phyloP scores from a whole-genome alignment of 2,888 invertebrate genomes.

The Plagiodera versicolora region DNA sequence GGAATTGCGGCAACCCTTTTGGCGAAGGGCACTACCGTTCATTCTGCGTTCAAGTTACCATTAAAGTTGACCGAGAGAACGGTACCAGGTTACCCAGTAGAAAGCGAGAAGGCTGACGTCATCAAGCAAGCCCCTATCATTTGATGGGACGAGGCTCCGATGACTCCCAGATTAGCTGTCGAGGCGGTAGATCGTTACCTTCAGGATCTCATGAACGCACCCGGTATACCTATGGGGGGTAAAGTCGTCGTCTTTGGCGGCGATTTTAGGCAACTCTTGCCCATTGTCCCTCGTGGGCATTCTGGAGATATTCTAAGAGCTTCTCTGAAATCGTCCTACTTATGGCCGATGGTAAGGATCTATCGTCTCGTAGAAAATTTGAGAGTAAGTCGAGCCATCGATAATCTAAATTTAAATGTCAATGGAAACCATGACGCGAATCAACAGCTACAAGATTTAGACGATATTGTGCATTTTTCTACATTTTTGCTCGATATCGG shows the following conservation, averaged over 20 bases:
- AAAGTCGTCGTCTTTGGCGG: neutral
- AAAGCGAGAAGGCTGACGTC: neutral
- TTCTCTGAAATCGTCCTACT: neutral
- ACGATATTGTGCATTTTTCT: neutral
- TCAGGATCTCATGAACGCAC: neutral
- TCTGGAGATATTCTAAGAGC: neutral
- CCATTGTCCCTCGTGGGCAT: neutral
- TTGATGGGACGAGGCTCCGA: neutral
- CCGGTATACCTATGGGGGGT: neutral
- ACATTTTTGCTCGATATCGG: neutral
- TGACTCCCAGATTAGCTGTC: conserved; percentile 10
- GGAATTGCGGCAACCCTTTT: conserved; percentile 46
- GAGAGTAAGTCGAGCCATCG: too few species aligned
- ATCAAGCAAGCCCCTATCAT: neutral
- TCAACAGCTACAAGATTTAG: neutral
- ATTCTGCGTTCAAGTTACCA: conserved; percentile 44
- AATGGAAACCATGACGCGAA: too few species aligned
- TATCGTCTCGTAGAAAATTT: too few species aligned
- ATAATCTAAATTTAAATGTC: too few species aligned
- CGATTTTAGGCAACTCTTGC: neutral
- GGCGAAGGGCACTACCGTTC: conserved; percentile 47
- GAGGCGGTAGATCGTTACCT: neutral
- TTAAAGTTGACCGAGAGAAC: conserved; percentile 16
- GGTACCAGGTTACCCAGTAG: neutral
- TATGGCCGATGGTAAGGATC: too few species aligned